Evolutionary conservation across 2,797 vertebrate species (phyloP), one percentile per base, ranked within the genome.

Genomic region (Mormyrops attenuatus): DNA sequence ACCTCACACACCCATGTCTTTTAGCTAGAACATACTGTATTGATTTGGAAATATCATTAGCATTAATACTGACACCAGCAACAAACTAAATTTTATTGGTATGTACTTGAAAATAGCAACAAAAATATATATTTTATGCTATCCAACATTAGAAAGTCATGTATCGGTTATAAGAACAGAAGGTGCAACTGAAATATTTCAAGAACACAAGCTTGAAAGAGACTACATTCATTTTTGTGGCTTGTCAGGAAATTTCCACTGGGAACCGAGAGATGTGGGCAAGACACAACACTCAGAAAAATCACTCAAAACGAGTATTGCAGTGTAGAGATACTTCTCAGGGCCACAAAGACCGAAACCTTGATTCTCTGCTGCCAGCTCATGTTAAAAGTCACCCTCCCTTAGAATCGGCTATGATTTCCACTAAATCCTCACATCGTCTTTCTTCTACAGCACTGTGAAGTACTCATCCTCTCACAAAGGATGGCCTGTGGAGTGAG

Each of bases 391-490:
- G 87, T 89, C 91, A 87, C 5, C 15, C 57, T 53, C 82, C 11
- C 85, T 90, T 47, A 41, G 20, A 69, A 52, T 87, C 86, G 63
- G 69, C 85, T 34, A 84, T 5, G 17, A 57, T 89, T 88, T 84
- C 38, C 66, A 90, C 82, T 60, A 53, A 38, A 85, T 84, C 44
- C 17, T n/a, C 84, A 53, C 38, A 69, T 88, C 34, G 15, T 20
- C 84, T 30, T 88, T 91, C 90, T 87, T 87, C 50, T 30, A 73
- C 26, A 69, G 69, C 49, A 50, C 90, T 84, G 89, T 90, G 87
- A 89, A 91, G 88, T 66, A 88, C 17, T 26, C 34, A 41, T 63
- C 22, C 22, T 38, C 41, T 8, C 20, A 41, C 69, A 22, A 6
- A 80, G 41, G 38, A 44, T 8, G 84, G 73, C 47, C 47, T 34